These are phyloP conservation scores for Hymenopus coronatus DNA, from an alignment of 2,888 invertebrate species.

Conservation along the genomic window DNA sequence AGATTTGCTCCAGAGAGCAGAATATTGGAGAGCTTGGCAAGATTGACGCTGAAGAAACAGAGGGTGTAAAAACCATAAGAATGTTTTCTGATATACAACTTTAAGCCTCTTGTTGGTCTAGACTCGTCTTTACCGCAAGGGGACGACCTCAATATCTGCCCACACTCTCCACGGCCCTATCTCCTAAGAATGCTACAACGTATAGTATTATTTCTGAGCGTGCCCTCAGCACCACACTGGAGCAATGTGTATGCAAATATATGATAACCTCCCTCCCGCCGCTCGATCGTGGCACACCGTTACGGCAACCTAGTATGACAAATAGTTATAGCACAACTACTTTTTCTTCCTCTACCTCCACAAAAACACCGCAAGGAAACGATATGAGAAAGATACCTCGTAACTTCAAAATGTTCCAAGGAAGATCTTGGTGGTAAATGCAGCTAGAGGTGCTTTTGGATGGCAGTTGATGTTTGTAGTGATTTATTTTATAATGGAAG, in stretches of 20 bases:
- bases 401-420: background rate
- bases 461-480: background rate
- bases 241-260: constrained; percentile 15
- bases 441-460: background rate
- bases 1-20: background rate
- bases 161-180: background rate
- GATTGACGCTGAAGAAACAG: background rate
- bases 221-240: background rate
- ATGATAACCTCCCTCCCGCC: background rate
- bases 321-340: background rate
- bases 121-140: background rate
- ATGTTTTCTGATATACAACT: background rate
- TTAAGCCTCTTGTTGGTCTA: background rate
- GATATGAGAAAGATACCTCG: background rate
- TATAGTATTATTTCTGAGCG: background rate
- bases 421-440: background rate
- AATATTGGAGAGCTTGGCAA: background rate
- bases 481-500: background rate
- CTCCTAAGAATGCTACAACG: background rate
- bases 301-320: background rate
- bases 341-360: background rate
- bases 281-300: background rate
- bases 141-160: background rate
- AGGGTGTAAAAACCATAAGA: background rate
- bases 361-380: background rate